Evolutionary conservation across 2,113 vertebrate genomes (phyloP).

Genomic region (Pontoporia blainvillei): DNA sequence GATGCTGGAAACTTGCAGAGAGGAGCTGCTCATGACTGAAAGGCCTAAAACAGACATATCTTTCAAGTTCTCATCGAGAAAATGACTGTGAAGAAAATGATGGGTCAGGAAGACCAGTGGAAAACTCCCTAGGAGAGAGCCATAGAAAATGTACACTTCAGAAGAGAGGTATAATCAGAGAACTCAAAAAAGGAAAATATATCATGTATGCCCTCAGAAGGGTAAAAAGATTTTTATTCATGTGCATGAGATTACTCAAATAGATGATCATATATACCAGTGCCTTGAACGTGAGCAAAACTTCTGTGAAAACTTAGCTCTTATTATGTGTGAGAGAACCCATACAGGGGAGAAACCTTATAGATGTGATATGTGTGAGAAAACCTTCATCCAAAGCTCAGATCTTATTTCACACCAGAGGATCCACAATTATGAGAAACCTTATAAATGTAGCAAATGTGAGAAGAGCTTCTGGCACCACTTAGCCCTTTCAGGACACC

Average conservation of each 20-base stretch:
- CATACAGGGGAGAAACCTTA: conserved; percentile 56
- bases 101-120: conserved; percentile 55
- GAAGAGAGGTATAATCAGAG: conserved; percentile 54
- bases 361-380: conserved; percentile 73
- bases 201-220: conserved; percentile 58
- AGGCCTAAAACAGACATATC: conserved; percentile 3
- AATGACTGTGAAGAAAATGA: neutral
- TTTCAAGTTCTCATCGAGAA: neutral
- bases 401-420: conserved; percentile 71
- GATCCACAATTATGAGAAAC: conserved; percentile 71
- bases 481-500: conserved; percentile 70
- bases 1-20: conserved; percentile 47
- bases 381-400: conserved; percentile 63
- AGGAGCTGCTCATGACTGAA: conserved; percentile 14
- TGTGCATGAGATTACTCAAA: conserved; percentile 50
- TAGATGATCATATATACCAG: conserved; percentile 64
- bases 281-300: conserved; percentile 65
- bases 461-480: conserved; percentile 76
- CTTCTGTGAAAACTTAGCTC: conserved; percentile 61
- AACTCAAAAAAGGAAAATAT: conserved; percentile 64
- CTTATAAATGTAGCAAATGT: conserved; percentile 73
- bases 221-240: conserved; percentile 65
- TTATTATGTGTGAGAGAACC: conserved; percentile 69
- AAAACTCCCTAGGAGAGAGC: conserved; percentile 54
- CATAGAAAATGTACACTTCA: conserved; percentile 68